These are phyloP conservation scores for Cyclina sinensis DNA, from an alignment of 1,140 invertebrate species.

Conservation along the genomic window DNA sequence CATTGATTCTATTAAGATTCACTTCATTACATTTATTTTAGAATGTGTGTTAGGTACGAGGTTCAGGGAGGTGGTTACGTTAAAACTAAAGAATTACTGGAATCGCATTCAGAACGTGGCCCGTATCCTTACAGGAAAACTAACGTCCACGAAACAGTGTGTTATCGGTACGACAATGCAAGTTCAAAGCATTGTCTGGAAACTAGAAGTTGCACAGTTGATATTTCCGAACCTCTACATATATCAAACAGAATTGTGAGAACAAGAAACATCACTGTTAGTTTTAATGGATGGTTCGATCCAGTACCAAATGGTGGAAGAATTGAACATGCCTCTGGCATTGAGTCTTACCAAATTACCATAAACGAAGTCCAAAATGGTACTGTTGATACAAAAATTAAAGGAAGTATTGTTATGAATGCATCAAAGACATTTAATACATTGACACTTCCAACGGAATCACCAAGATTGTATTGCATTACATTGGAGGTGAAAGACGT, in stretches of 20 bases:
- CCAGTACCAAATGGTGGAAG: not conserved
- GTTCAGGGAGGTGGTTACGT: no score
- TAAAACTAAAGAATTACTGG: no score
- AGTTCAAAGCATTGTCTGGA: constrained; percentile 15
- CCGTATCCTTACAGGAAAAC: constrained; percentile 10
- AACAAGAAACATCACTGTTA: not conserved
- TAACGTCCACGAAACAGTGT: not conserved
- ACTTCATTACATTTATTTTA: no score
- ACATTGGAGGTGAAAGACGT: constrained; percentile 36
- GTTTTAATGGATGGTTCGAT: not conserved
- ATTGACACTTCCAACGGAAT: not conserved
- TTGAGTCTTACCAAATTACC: not conserved
- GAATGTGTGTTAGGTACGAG: no score
- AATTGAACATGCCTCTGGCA: not conserved
- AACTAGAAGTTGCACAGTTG: no score
- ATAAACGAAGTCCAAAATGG: not conserved
- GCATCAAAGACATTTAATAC: not conserved
- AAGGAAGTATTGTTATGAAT: not conserved
- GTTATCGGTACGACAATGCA: constrained; percentile 9
- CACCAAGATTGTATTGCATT: constrained; percentile 9
- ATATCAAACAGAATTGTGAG: not conserved
- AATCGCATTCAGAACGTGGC: no score
- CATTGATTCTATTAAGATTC: no score
- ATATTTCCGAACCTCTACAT: not conserved
- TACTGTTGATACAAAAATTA: not conserved